Evolutionary conservation across 2,888 invertebrate species (phyloP).

Genomic region (Acronicta alni): DNA sequence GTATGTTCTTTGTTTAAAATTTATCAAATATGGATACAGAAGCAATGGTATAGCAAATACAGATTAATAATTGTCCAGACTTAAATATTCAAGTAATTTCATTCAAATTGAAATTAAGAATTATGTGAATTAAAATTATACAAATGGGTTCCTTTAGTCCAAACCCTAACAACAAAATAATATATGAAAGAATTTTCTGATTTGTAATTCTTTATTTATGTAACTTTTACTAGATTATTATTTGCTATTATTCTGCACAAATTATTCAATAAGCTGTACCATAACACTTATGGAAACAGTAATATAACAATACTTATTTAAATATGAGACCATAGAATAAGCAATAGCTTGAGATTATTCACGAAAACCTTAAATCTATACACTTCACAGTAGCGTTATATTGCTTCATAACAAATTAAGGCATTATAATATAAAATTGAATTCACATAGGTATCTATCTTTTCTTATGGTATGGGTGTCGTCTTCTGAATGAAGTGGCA

Average conservation of each 20-base stretch:
- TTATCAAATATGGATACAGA: too few species aligned
- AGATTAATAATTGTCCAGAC: too few species aligned
- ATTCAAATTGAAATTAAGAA: too few species aligned
- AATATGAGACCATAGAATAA: constrained; percentile 33
- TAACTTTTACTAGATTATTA: not conserved
- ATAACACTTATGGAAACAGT: constrained; percentile 1
- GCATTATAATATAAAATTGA: constrained; percentile 16
- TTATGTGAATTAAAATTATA: too few species aligned
- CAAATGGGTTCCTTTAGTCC: too few species aligned
- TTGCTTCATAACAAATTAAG: constrained; percentile 32
- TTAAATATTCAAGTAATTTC: too few species aligned
- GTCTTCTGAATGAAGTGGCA: constrained; percentile 74
- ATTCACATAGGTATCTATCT: constrained; percentile 66
- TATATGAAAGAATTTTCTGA: too few species aligned
- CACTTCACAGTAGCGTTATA: constrained; percentile 26
- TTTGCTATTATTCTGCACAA: not conserved
- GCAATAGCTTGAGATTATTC: constrained; percentile 33
- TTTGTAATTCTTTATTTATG: too few species aligned
- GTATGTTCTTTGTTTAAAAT: too few species aligned
- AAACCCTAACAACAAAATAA: too few species aligned
- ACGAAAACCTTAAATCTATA: constrained; percentile 12
- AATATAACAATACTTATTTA: constrained; percentile 1
- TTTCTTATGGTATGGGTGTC: constrained; percentile 86
- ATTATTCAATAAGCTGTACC: too few species aligned
- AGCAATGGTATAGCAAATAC: too few species aligned